Base-by-base conservation (phyloP, 2,888 invertebrate species). In the Orgyia antiqua region DNA sequence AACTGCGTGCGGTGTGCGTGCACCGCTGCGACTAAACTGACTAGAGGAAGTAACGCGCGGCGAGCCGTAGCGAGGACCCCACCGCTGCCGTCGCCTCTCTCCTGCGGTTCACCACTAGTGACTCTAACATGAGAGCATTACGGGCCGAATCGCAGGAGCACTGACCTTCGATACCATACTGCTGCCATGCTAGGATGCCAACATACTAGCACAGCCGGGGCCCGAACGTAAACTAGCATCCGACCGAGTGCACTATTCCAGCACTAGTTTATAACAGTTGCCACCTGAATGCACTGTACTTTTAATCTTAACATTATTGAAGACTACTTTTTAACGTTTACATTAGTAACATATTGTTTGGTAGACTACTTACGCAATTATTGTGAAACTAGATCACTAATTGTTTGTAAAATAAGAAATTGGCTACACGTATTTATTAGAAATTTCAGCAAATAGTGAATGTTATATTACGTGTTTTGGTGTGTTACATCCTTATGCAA, bases 1-100 rank as follows among this genome's bases (percentile, higher is more conserved):
- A 83, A 82, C 84, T 86, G 86, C 86, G 86, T 84, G 79, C 84
- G 84, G 86, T 66, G 86, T 82, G 84, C 84, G 86, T 86, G 84
- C 86, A 84, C 84, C 86, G 84, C 83, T 75, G 77, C 72, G 74
- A 82, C 83, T 82, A 68, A 68, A 77, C 82, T 69, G 66, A 68
- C 58, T 66, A 62, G 68, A 70, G 71, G 62, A 68, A 70, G 71
- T 68, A 68, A 59, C 64, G 71, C 67, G 69, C 70, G 62, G 64
- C 57, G 51, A 47, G 45, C 53, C 53, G 56, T 45, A 47, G 63
- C 68, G 70, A 73, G 70, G 77, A 75, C 77, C 83, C 78, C 82
- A 77, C 80, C 78, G 74, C 78, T 53, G 40, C 62, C 45, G 54
- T 59, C 73, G 65, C 82, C 77, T 72, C 79, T 75, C 77, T 76